Percentiles rank a stretch among this genome's conserved stretches.
phyloP scores from a whole-genome alignment of 1,140 invertebrate genomes.

The Globodera ellingtonae region DNA sequence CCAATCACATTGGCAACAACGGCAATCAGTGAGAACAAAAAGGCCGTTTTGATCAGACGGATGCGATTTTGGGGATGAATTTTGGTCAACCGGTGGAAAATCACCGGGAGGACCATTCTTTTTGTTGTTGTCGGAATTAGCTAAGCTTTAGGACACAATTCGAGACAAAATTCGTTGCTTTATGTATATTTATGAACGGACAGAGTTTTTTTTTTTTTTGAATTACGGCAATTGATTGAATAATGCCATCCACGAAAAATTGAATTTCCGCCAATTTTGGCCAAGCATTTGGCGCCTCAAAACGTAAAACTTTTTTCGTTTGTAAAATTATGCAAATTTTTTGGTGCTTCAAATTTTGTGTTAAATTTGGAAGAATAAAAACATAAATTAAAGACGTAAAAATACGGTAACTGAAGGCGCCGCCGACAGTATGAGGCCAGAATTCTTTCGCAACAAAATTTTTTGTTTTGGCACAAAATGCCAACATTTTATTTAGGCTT shows the following conservation, averaged over 20 bases:
- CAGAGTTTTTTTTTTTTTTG: not conserved
- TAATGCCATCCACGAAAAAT: not conserved
- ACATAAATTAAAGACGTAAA: no score
- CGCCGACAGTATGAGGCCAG: no score
- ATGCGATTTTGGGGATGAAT: slow-evolving; percentile 40
- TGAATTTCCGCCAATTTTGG: not conserved
- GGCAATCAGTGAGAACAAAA: slow-evolving; percentile 42
- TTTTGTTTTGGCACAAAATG: no score
- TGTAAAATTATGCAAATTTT: not conserved
- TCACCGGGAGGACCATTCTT: slow-evolving; percentile 49
- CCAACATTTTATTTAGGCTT: no score
- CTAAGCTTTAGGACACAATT: not conserved
- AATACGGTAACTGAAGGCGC: no score
- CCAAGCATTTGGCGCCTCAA: not conserved
- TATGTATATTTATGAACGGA: no score
- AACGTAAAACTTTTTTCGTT: not conserved
- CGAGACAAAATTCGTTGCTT: no score
- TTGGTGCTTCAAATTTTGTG: no score
- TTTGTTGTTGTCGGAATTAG: not conserved
- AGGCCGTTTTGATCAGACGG: slow-evolving; percentile 44
- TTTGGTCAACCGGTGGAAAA: slow-evolving; percentile 48
- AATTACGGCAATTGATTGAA: not conserved
- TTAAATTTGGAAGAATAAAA: no score
- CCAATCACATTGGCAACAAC: slow-evolving; percentile 49
- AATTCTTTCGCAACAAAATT: no score